A percentile compares a stretch with the other conserved stretches of the same genome.
Evolutionary conservation across 2,113 vertebrate species (phyloP).

Genomic region (Euleptes europaea): DNA sequence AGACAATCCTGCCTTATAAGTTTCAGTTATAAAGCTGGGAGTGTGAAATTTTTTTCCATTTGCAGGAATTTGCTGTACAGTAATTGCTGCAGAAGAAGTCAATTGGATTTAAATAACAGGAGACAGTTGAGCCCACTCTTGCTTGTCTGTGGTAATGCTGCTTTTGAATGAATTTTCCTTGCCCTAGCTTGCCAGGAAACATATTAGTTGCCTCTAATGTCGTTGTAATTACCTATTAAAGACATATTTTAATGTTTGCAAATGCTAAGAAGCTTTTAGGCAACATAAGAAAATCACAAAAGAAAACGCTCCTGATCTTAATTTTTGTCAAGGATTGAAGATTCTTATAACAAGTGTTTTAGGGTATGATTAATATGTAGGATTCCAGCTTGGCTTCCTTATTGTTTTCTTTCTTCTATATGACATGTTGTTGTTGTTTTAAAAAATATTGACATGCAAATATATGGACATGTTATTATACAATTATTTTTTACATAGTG

Average conservation of each 20-base stretch:
- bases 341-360: conserved; percentile 49
- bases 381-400: conserved; percentile 16
- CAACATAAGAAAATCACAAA: conserved; percentile 55
- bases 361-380: conserved; percentile 32
- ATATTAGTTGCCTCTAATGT: conserved; percentile 67
- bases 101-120: not conserved
- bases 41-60: not conserved
- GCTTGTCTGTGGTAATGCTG: conserved; percentile 14
- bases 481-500: not conserved
- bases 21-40: conserved; percentile 1
- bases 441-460: not conserved
- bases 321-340: conserved; percentile 43
- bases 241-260: conserved; percentile 63
- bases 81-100: conserved; percentile 5
- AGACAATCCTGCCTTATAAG: not conserved
- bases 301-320: conserved; percentile 58
- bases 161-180: conserved; percentile 25
- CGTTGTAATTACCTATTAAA: conserved; percentile 65
- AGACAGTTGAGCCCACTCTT: not conserved
- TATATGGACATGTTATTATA: conserved; percentile 47
- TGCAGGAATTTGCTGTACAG: conserved; percentile 15
- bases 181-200: conserved; percentile 32
- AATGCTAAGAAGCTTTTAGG: conserved; percentile 70
- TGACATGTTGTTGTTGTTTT: conserved; percentile 32
- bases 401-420: conserved; percentile 47